Conservation (phyloP, 2,888 invertebrate genomes). For the Parnassius glacialis region DNA sequence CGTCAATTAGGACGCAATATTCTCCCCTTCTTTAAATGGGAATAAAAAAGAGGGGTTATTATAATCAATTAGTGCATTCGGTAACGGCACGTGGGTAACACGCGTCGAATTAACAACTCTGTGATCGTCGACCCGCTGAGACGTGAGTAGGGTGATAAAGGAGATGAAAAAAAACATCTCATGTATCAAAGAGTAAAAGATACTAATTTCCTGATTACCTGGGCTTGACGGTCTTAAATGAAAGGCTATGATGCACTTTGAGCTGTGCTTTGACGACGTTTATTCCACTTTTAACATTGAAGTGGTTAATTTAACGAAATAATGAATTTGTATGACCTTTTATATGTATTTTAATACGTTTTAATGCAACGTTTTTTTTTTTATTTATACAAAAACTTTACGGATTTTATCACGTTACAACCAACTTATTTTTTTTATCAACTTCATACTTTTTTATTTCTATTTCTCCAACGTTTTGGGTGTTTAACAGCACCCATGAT, state of each 20-base stretch:
- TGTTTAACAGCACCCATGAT: no score
- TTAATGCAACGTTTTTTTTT: no score
- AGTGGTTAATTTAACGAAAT: conserved; percentile 2
- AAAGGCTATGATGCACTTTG: conserved; percentile 28
- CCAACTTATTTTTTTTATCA: no score
- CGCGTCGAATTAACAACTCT: conserved; percentile 61
- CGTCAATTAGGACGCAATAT: conserved; percentile 27
- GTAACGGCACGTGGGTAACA: conserved; percentile 55
- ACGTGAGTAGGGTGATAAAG: conserved; percentile 35
- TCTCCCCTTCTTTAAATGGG: conserved; percentile 22
- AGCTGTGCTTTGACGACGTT: conserved; percentile 18
- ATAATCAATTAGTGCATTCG: conserved; percentile 65
- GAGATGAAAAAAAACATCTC: conserved; percentile 35
- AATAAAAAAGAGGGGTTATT: conserved; percentile 52
- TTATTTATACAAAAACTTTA: no score
- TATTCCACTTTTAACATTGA: conserved; percentile 20
- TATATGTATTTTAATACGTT: background rate
- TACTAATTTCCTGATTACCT: conserved; percentile 21
- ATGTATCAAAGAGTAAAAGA: conserved; percentile 34
- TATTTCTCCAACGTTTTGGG: no score
- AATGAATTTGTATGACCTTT: background rate
- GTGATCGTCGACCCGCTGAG: conserved; percentile 42
- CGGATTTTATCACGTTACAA: no score
- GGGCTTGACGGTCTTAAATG: conserved; percentile 5
- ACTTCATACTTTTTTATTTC: no score